Evolutionary conservation across 2,797 vertebrate species (phyloP).

Genomic region (Prionace glauca): DNA sequence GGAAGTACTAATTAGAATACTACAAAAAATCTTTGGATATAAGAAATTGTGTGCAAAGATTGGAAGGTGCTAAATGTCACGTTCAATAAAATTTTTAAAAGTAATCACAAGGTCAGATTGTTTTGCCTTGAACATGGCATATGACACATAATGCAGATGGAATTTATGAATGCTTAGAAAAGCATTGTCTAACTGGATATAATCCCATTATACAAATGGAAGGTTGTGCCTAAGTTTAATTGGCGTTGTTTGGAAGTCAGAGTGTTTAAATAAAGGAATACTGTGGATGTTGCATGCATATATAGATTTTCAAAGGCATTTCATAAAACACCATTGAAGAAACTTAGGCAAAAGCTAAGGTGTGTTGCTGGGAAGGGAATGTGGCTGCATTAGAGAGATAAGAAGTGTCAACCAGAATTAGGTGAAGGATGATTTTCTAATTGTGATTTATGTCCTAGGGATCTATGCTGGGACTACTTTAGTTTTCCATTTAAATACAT

Average conservation of each 20-base stretch:
- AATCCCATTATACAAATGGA: neutral
- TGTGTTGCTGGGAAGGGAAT: neutral
- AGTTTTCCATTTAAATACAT: neutral
- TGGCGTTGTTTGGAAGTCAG: neutral
- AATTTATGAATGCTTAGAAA: neutral
- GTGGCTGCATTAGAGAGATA: neutral
- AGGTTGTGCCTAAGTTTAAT: neutral
- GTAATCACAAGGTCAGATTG: neutral
- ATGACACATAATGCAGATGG: neutral
- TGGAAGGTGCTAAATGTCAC: neutral
- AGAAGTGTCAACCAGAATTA: neutral
- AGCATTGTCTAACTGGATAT: neutral
- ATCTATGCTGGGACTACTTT: neutral
- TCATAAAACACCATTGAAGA: neutral
- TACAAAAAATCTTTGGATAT: neutral
- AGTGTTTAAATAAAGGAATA: neutral
- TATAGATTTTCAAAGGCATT: slow-evolving; percentile 9
- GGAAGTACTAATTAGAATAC: neutral
- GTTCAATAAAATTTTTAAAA: neutral
- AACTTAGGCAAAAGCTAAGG: neutral
- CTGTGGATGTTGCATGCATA: neutral
- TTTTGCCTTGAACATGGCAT: neutral
- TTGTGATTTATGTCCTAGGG: neutral
- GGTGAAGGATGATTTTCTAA: neutral
- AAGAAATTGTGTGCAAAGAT: neutral